Evolutionary conservation across 1,140 invertebrate genomes (phyloP).

Genomic region (Eumeta japonica): DNA sequence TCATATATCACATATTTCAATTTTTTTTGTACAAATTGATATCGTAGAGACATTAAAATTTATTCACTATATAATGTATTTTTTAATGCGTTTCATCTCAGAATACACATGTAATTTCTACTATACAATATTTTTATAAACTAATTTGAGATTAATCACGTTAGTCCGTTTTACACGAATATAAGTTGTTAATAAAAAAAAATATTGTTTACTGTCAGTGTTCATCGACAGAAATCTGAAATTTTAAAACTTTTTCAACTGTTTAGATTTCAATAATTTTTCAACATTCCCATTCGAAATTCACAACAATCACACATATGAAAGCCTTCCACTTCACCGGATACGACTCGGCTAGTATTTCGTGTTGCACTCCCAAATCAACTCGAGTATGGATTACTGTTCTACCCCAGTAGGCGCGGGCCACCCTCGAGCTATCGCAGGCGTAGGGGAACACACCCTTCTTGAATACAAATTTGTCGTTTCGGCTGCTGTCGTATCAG

Average conservation of each 20-base stretch:
- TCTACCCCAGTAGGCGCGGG: too few relatives aligned
- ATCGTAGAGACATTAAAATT: too few relatives aligned
- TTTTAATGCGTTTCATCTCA: too few relatives aligned
- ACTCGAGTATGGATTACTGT: conserved; percentile 43
- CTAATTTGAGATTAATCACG: too few relatives aligned
- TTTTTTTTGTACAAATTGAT: too few relatives aligned
- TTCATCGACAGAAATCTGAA: neutral
- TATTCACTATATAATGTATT: too few relatives aligned
- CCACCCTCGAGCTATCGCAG: neutral
- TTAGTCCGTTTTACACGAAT: too few relatives aligned
- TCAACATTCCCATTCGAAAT: neutral
- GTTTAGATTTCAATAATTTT: neutral
- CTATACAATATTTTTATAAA: too few relatives aligned
- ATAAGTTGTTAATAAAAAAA: neutral
- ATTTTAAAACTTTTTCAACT: neutral
- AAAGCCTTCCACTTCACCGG: neutral
- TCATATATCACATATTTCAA: too few relatives aligned
- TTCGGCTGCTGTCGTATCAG: neutral
- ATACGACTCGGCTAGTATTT: conserved; percentile 31
- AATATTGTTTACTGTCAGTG: neutral
- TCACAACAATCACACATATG: neutral
- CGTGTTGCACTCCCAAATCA: conserved; percentile 37
- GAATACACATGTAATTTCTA: too few relatives aligned
- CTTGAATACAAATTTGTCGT: conserved; percentile 39
- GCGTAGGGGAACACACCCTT: neutral